These are phyloP conservation scores for Patiria pectinifera DNA, from an alignment of 53 echinoderm and acorn worm species.

Conservation along the genomic window DNA sequence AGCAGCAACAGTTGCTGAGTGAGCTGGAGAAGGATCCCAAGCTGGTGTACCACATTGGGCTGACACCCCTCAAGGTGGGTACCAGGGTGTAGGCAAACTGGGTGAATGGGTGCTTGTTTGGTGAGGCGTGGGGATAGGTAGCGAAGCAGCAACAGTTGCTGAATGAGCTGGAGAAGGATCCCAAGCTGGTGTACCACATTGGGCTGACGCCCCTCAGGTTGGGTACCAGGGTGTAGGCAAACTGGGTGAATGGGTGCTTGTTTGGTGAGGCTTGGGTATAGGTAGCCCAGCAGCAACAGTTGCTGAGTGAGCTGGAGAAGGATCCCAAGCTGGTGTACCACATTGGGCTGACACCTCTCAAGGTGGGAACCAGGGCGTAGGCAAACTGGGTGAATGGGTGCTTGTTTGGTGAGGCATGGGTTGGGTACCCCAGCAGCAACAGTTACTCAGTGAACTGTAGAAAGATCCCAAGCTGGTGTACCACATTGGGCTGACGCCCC, in stretches of 20 bases:
- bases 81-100: neutral
- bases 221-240: neutral
- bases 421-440: slow-evolving; percentile 80
- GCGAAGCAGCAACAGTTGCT: slow-evolving; percentile 83
- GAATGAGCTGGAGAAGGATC: neutral
- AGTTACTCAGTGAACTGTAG: slow-evolving; percentile 91
- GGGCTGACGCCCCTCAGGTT: slow-evolving; percentile 71
- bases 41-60: slow-evolving; percentile 95
- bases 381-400: neutral
- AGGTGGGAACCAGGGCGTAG: slow-evolving; percentile 62
- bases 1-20: slow-evolving; percentile 92
- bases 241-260: too few species aligned
- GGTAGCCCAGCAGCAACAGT: slow-evolving; percentile 87
- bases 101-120: neutral
- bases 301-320: slow-evolving; percentile 94
- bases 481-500: slow-evolving; percentile 96
- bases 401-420: neutral
- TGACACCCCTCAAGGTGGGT: slow-evolving; percentile 94
- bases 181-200: slow-evolving; percentile 51
- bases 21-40: slow-evolving; percentile 98
- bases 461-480: slow-evolving; percentile 97
- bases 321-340: slow-evolving; percentile 96
- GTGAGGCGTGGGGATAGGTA: neutral
- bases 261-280: neutral
- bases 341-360: slow-evolving; percentile 95